Conservation (phyloP, 1,140 invertebrate species). For the Conus ventricosus region DNA sequence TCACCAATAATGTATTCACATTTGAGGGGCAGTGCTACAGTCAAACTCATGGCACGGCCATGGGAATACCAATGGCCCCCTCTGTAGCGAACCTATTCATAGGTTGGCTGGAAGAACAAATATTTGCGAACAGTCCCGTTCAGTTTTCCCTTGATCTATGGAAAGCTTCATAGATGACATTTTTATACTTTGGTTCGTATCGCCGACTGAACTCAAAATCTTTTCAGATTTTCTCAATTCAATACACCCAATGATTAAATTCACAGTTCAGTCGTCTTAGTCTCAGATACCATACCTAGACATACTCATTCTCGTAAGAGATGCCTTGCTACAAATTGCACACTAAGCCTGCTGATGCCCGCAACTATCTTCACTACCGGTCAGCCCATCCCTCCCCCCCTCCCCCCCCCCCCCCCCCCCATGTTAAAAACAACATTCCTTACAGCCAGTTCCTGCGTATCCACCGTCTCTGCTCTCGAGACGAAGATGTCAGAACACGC, state of each 20-base stretch:
- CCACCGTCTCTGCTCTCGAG: neutral
- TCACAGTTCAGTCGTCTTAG: neutral
- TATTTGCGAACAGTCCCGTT: neutral
- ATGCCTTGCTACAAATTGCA: neutral
- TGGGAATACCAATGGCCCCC: neutral
- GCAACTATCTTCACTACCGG: neutral
- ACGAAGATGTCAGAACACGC: no score
- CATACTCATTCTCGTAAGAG: neutral
- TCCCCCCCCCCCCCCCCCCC: neutral
- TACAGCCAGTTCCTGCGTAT: neutral
- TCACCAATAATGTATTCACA: neutral
- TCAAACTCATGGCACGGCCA: neutral
- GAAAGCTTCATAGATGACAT: neutral
- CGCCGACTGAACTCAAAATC: neutral
- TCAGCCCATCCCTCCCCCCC: neutral
- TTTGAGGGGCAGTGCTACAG: neutral
- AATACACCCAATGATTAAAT: neutral
- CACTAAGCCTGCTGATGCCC: neutral
- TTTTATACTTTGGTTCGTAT: neutral
- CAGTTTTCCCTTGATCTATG: neutral
- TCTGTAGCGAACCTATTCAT: neutral
- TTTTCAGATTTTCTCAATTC: neutral
- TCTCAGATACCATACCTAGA: neutral
- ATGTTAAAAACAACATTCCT: no score
- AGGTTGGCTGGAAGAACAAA: neutral